Evolutionary conservation across 2,888 invertebrate species (phyloP).

Genomic region (Cistogaster globosa): DNA sequence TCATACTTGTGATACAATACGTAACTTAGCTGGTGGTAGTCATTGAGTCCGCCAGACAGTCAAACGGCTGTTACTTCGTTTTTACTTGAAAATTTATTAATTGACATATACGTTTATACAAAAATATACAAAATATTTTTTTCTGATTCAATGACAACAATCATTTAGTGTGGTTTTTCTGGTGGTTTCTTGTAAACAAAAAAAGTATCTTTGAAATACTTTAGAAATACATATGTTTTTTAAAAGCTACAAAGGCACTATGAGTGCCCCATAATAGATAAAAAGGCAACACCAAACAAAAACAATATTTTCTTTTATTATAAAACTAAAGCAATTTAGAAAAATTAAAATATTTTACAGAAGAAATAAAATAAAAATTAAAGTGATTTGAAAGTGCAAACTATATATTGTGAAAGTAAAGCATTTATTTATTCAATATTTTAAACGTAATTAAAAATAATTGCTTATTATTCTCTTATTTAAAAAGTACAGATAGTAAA

Average conservation of each 20-base stretch:
- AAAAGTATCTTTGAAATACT: conserved; percentile 22
- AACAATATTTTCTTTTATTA: background rate
- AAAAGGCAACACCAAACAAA: background rate
- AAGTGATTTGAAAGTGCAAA: background rate
- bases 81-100: conserved; percentile 11
- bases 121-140: conserved; percentile 31
- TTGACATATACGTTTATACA: conserved; percentile 4
- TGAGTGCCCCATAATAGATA: background rate
- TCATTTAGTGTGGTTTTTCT: conserved; percentile 21
- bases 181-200: conserved; percentile 33
- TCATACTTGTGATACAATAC: conserved; percentile 38
- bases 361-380: background rate
- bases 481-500: conserved; percentile 42
- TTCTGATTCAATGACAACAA: conserved; percentile 34
- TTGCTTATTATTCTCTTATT: conserved; percentile 11
- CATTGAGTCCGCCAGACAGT: conserved; percentile 18
- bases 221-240: background rate
- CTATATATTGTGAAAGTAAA: no score
- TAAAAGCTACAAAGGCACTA: background rate
- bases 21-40: conserved; percentile 48
- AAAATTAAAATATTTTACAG: no score
- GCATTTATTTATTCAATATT: background rate
- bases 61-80: conserved; percentile 36
- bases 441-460: background rate
- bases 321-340: background rate